phyloP scores from a whole-genome alignment of 2,797 vertebrate species.

The Choloepus didactylus region DNA sequence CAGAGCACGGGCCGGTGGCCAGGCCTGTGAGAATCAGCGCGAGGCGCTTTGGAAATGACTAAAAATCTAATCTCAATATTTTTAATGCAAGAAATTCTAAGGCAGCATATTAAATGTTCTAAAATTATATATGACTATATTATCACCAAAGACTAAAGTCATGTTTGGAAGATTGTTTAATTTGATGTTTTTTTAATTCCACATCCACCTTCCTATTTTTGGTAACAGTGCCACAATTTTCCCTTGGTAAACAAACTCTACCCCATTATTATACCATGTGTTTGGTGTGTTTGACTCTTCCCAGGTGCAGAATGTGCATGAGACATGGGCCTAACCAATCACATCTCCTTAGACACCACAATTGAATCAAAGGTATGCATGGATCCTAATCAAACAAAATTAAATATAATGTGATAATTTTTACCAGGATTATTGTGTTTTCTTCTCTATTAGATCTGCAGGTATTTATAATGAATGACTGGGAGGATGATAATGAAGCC shows the following conservation, averaged over 20 bases:
- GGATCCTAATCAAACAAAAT: background rate
- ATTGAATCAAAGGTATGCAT: background rate
- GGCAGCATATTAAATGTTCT: background rate
- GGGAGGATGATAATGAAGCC: background rate
- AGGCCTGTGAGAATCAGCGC: no score
- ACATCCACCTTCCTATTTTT: rapidly evolving
- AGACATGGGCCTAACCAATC: background rate
- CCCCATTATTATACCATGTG: background rate
- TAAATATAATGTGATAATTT: background rate
- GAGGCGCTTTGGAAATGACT: no score
- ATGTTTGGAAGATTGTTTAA: background rate
- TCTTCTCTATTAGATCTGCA: no score
- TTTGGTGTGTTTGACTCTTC: background rate
- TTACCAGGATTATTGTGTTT: background rate
- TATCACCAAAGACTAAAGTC: background rate
- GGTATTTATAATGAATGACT: background rate
- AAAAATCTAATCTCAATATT: background rate
- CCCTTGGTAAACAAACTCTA: background rate
- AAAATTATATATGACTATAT: background rate
- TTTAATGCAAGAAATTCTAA: background rate
- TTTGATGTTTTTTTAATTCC: background rate
- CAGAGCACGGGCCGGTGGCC: no score
- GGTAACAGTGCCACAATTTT: background rate
- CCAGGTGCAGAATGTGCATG: background rate
- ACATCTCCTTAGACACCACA: background rate